phyloP scores from a whole-genome alignment of 2,888 invertebrate genomes.

The Conus canariensis region DNA sequence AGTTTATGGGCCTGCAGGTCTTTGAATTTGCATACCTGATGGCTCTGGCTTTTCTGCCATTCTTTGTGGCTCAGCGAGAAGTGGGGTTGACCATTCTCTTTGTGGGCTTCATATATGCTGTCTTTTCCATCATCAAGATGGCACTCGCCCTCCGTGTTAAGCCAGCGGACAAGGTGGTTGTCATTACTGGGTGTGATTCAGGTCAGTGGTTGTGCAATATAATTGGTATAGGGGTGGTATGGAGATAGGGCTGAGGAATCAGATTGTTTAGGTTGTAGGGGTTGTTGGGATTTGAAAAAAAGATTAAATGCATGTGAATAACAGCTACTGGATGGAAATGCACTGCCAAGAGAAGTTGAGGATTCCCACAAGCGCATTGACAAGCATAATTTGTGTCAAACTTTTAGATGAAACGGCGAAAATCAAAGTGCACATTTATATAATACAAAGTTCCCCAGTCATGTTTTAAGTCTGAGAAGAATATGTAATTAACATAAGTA shows the following conservation, averaged over 20 bases:
- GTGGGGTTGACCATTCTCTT: conserved; percentile 56
- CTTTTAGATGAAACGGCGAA: no score
- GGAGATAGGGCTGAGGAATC: background rate
- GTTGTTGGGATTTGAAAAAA: no score
- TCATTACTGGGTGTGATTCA: conserved; percentile 74
- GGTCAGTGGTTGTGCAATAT: conserved; percentile 54
- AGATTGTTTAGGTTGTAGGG: no score
- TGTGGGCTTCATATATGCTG: conserved; percentile 38
- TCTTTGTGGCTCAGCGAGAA: conserved; percentile 57
- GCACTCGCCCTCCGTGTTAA: conserved; percentile 51
- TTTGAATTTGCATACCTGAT: conserved; percentile 64
- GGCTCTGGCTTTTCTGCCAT: conserved; percentile 64
- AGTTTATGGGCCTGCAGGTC: conserved; percentile 59
- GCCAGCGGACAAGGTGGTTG: conserved; percentile 61
- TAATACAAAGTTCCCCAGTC: no score
- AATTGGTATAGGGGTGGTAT: background rate
- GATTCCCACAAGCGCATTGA: no score
- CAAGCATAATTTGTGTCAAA: no score
- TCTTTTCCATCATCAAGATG: conserved; percentile 50
- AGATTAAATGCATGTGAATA: no score
- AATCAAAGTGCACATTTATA: no score
- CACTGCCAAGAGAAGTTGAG: no score
- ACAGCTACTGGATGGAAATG: no score
- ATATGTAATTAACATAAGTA: no score
- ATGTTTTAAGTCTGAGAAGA: no score